Conservation (phyloP, 64 coral and sea anemone species). For the Montipora sp. region DNA sequence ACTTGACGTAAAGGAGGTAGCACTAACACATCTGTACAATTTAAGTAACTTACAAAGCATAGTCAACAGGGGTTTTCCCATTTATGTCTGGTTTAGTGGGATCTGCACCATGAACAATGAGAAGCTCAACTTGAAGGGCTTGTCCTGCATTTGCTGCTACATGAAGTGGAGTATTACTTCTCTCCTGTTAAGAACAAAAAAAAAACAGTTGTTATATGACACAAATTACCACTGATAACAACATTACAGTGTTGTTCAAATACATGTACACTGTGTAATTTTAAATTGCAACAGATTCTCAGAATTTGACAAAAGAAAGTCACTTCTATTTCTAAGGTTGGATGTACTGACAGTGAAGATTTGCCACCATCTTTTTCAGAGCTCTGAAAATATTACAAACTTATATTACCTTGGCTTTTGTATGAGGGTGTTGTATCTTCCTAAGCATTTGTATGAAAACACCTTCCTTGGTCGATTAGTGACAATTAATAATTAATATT, state of each 20-base stretch:
- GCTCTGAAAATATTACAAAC: no score
- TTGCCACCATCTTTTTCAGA: no score
- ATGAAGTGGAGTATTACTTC: slow-evolving; percentile 95
- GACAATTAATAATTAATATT: no score
- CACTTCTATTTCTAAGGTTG: not conserved
- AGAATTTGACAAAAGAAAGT: no score
- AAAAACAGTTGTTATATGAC: not conserved
- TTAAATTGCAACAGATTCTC: not conserved
- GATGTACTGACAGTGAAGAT: not conserved
- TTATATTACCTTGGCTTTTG: no score
- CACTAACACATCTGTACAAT: no score
- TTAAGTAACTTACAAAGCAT: slow-evolving; percentile 78
- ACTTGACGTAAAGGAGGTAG: no score
- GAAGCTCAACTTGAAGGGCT: slow-evolving; percentile 88
- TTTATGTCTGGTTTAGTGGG: slow-evolving; percentile 85
- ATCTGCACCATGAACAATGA: slow-evolving; percentile 98
- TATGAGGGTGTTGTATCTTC: no score
- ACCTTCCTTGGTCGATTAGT: no score
- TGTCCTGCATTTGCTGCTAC: slow-evolving; percentile 96
- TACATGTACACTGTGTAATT: not conserved
- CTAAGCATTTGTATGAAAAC: no score
- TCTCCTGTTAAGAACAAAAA: slow-evolving; percentile 66
- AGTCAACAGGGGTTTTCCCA: slow-evolving; percentile 94
- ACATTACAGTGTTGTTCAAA: no score
- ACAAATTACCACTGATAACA: no score